These are phyloP conservation scores for Marmota flaviventris DNA, from an alignment of 2,113 vertebrate species.

Conservation along the genomic window DNA sequence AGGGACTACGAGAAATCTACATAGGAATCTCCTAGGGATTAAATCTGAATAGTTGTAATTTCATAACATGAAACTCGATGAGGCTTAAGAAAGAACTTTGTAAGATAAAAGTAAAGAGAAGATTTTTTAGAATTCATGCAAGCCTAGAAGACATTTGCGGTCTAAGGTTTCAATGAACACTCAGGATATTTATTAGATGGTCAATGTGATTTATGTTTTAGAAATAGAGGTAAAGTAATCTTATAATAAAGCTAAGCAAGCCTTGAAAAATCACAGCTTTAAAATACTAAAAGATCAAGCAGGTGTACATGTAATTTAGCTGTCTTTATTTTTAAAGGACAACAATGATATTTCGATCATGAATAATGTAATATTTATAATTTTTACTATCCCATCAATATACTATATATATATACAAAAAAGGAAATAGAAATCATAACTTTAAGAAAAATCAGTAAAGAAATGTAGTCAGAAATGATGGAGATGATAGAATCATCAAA, in stretches of 20 bases:
- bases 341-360: background rate
- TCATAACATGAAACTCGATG: background rate
- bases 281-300: background rate
- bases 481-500: background rate
- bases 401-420: background rate
- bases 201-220: background rate
- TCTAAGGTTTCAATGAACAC: background rate
- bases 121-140: background rate
- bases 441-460: background rate
- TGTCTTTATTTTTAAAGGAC: background rate
- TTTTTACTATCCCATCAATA: background rate
- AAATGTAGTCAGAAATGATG: background rate
- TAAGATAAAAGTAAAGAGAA: background rate
- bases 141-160: too few species aligned
- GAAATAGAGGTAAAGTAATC: background rate
- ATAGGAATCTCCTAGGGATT: background rate
- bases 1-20: background rate
- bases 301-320: background rate
- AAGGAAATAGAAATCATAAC: background rate
- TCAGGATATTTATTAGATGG: background rate
- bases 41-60: background rate
- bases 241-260: background rate
- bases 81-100: background rate
- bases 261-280: background rate
- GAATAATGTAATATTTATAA: background rate